Evolutionary conservation across 2,888 invertebrate genomes (phyloP).

Genomic region (Drosophila parthenogenetica): DNA sequence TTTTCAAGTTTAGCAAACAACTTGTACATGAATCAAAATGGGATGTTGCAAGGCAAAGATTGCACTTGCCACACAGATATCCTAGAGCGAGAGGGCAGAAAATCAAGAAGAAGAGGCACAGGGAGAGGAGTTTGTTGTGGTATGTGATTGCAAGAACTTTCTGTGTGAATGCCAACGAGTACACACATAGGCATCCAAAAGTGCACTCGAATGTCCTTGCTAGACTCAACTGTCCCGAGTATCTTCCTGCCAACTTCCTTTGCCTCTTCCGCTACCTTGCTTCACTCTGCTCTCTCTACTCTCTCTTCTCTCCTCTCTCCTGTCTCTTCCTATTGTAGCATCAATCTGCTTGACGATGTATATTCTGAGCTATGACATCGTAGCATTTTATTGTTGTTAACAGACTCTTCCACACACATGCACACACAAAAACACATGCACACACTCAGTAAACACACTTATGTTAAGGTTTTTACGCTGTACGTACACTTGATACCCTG

Average conservation of each 20-base stretch:
- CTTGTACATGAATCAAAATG: conserved; percentile 71
- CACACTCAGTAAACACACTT: conserved; percentile 1
- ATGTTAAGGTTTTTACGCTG: background rate
- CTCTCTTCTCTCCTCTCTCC: background rate
- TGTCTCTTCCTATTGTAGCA: conserved; percentile 33
- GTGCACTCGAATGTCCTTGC: conserved; percentile 70
- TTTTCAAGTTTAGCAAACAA: conserved; percentile 24
- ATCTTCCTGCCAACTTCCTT: background rate
- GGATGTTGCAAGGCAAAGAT: conserved; percentile 38
- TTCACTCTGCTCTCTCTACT: background rate
- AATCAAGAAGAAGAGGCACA: background rate
- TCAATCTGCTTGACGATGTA: conserved; percentile 69
- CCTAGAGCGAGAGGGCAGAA: background rate
- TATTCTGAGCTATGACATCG: conserved; percentile 70
- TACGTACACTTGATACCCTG: conserved; percentile 19
- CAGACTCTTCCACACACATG: conserved; percentile 51
- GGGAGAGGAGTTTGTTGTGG: conserved; percentile 31
- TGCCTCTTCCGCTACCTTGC: background rate
- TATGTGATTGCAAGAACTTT: conserved; percentile 53
- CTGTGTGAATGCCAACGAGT: conserved; percentile 38
- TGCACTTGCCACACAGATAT: conserved; percentile 53
- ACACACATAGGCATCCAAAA: conserved; percentile 72
- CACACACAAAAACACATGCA: conserved; percentile 9
- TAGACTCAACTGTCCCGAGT: conserved; percentile 30
- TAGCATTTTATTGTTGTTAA: conserved; percentile 76